A percentile compares a stretch with the other conserved stretches of the same genome.
Evolutionary conservation across 2,797 vertebrate species (phyloP).

Genomic region (Myoxocephalus aenaeus): DNA sequence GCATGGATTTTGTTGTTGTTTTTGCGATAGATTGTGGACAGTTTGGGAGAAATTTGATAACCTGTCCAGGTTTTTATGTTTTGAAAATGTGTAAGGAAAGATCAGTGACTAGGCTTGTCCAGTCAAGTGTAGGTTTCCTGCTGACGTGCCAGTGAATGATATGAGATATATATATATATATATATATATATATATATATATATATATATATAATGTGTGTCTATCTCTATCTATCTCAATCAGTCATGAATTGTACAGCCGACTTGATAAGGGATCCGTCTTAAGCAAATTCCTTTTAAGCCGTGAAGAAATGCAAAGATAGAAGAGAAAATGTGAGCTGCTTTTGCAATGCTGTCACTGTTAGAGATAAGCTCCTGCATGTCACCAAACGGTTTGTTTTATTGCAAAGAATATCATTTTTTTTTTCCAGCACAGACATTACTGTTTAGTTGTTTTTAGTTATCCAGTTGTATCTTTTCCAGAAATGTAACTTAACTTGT

Average conservation of each 20-base stretch:
- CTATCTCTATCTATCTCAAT: too few relatives aligned
- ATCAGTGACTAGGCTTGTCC: neutral
- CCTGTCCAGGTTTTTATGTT: neutral
- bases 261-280: neutral
- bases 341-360: neutral
- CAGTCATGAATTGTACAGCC: neutral
- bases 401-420: neutral
- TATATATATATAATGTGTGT: too few relatives aligned
- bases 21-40: neutral
- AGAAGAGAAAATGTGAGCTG: neutral
- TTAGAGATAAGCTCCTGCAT: neutral
- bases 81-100: neutral
- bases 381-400: conserved; percentile 1
- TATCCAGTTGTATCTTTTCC: neutral
- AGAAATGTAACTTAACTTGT: neutral
- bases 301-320: neutral
- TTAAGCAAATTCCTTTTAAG: neutral
- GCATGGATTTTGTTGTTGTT: conserved; percentile 10
- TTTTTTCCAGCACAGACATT: neutral
- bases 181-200: too few relatives aligned
- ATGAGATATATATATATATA: too few relatives aligned
- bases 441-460: neutral
- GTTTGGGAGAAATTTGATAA: neutral
- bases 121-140: neutral
- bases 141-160: neutral